A percentile compares a stretch with the other conserved stretches of the same genome.
phyloP scores from a whole-genome alignment of 2,113 vertebrate species.

The Columba livia region DNA sequence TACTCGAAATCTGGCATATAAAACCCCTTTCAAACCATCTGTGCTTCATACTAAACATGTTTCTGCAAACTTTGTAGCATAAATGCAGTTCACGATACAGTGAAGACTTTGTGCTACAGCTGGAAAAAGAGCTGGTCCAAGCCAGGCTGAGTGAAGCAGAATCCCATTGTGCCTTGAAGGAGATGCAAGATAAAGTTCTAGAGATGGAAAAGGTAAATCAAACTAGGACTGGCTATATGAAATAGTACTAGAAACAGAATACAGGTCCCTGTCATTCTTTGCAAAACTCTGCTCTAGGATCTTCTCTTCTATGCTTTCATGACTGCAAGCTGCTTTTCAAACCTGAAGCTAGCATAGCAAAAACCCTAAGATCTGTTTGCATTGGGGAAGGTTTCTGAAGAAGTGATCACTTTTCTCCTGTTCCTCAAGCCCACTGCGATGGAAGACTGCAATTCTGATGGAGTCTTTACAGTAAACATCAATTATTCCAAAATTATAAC shows the following conservation, averaged over 20 bases:
- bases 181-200: constrained; percentile 98
- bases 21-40: neutral
- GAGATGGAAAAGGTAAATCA: constrained; percentile 92
- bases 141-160: constrained; percentile 95
- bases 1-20: neutral
- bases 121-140: constrained; percentile 95
- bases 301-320: neutral
- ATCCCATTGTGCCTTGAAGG: constrained; percentile 94
- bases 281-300: neutral
- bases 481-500: neutral
- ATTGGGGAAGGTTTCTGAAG: neutral
- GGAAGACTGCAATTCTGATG: neutral
- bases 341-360: neutral
- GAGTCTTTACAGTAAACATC: neutral
- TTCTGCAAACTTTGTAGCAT: constrained; percentile 80
- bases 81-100: constrained; percentile 88
- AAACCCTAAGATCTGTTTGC: neutral
- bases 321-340: neutral
- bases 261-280: neutral
- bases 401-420: neutral
- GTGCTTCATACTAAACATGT: constrained; percentile 53
- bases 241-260: neutral
- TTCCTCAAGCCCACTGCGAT: neutral
- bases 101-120: constrained; percentile 93
- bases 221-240: neutral